Evolutionary conservation across 2,797 vertebrate species (phyloP), one percentile per base, ranked within the genome.

Genomic region (Falco biarmicus): DNA sequence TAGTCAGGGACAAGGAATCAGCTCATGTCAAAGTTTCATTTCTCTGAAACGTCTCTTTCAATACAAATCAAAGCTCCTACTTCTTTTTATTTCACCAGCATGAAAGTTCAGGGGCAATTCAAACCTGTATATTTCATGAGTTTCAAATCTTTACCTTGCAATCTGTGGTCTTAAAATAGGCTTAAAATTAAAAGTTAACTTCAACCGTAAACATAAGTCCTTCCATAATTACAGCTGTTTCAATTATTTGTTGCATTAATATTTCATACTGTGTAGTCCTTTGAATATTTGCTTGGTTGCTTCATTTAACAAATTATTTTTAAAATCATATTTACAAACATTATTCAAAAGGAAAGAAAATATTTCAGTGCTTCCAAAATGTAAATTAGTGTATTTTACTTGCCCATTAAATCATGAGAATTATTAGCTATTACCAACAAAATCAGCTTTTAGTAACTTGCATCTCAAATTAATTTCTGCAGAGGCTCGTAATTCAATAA

Each of bases 261-360:
- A 81, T 86, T 84, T 57, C 75, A 84, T 50, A 70, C 13, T 14
- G 45, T 41, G 17, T 37, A 57, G 10, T 61, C 6, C 29, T 88
- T 69, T 95, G 29, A 90, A 66, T 88, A 92, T 75, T 93, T 22
- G 76, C 65, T 81, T 81, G 7, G 11, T 82, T 90, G 9, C 25
- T 93, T 86, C 48, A 81, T 91, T 93, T 73, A 95, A 48, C 5
- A 84, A 59, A 65, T 66, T 81, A n/a, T 93, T 94, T 95, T 53
- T 1, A 56, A 93, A 91, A 32, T 6, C 15, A 20, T 78, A 78
- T 80, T 84, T 78, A 29, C 31, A 88, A 88, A 88, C 11, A 17
- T 75, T 78, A 81, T 66, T 86, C 65, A 88, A 21, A 69, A 78
- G 15, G 18, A 61, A 73, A 66, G 29, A 71, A 84, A 91, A 14